Base-by-base conservation (phyloP, 2,888 invertebrate species). In the Nemotelus pantherinus region DNA sequence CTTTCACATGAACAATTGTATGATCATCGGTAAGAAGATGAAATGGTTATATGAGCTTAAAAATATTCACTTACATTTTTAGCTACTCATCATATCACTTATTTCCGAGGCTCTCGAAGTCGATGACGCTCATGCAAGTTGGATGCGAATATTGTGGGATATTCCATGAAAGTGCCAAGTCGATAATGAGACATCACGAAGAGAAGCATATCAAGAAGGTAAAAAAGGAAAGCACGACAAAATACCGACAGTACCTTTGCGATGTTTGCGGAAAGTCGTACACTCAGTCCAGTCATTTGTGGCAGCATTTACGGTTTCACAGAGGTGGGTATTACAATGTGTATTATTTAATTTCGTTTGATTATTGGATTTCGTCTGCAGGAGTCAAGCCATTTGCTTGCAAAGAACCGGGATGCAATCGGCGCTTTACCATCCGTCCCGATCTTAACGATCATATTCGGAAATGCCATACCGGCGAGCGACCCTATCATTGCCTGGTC, bases 301-400 rank as follows among this genome's bases (percentile, higher is more conserved):
- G 91, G 90, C 91, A 91, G 77, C 91, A 91, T 82, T 89, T 91
- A 84, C 86, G 91, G 80, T 91, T 91, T 81, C 91, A 91, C 83
- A 90, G 90, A 88, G 91, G 91, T 87, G 84, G 81, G 0, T 82
- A 50, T 1, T 7, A 0, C 10, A 41, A 39, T 41, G 10, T 53
- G 25, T 25, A 25, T 25, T 25, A 25, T 25, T 25, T 25, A 25
- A 50, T 65, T 45, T 67, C 9, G 6, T 4, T 9, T 53, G 48
- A 47, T 43, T 55, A 65, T 41, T 57, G 39, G 2, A 3, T 39
- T 39, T n/a, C 41, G 5, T 39, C 68, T 78, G 63, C 79, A 90
- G 91, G 91, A 3, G 90, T 91, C 0, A 91, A 91, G 81, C 91
- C 91, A 0, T 91, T 91, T 82, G 90, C 89, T 3, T 91, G 91